A percentile compares a stretch with the other conserved stretches of the same genome.
Evolutionary conservation across 2,797 vertebrate species (phyloP).

Genomic region (Neomorphus geoffroyi): DNA sequence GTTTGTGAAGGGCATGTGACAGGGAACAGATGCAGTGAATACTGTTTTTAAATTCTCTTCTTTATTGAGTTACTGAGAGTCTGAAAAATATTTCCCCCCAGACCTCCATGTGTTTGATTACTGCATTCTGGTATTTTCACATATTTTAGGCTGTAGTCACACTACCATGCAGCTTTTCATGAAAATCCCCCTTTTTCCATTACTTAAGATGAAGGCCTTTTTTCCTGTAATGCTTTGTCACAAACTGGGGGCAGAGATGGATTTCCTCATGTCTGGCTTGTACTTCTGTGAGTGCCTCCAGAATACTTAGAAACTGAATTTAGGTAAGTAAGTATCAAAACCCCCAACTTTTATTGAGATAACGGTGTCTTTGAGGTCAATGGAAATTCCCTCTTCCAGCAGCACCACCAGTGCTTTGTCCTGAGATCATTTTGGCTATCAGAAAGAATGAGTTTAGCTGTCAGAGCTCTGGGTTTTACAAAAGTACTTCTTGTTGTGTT

Average conservation of each 20-base stretch:
- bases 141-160: not conserved
- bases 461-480: not conserved
- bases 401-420: not conserved
- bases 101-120: not conserved
- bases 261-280: not conserved
- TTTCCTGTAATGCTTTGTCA: not conserved
- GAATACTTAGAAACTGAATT: not conserved
- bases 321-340: not conserved
- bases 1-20: slow-evolving; percentile 18
- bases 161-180: not conserved
- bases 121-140: not conserved
- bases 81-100: not conserved
- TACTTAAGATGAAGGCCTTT: not conserved
- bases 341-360: not conserved
- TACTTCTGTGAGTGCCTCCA: not conserved
- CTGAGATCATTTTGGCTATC: not conserved
- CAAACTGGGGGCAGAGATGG: not conserved
- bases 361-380: not conserved
- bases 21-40: slow-evolving; percentile 40
- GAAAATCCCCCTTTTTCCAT: not conserved
- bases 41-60: slow-evolving; percentile 13
- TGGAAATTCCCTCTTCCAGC: not conserved
- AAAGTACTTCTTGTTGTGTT: not conserved
- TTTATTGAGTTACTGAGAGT: slow-evolving; percentile 25
- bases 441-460: not conserved